These are phyloP conservation scores for Pyrgus malvae DNA, from an alignment of 2,888 invertebrate species.

Conservation along the genomic window DNA sequence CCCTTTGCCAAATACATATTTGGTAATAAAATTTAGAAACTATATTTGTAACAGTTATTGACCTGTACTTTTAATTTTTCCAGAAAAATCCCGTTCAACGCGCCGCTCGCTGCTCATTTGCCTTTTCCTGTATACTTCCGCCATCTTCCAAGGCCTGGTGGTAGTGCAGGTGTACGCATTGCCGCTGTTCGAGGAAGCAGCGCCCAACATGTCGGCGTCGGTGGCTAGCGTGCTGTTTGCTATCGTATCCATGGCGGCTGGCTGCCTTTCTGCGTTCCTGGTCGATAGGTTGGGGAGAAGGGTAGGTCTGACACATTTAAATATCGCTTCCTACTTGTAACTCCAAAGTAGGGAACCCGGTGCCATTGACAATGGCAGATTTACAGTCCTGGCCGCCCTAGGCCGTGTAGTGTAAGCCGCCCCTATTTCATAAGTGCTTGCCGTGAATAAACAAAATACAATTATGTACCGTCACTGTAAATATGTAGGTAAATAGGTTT, in stretches of 20 bases:
- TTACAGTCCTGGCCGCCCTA: no score
- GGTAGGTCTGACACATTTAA: neutral
- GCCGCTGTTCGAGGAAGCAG: constrained; percentile 53
- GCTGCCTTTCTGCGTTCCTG: constrained; percentile 25
- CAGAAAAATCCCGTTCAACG: constrained; percentile 52
- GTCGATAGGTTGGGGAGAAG: constrained; percentile 18
- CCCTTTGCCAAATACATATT: no score
- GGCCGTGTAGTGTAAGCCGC: no score
- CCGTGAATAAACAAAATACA: no score
- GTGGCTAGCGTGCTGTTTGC: constrained; percentile 51
- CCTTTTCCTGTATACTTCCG: constrained; percentile 43
- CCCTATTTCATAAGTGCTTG: no score
- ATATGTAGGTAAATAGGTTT: no score
- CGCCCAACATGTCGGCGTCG: constrained; percentile 50
- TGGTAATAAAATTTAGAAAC: neutral
- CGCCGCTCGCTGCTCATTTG: constrained; percentile 43
- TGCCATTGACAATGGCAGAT: no score
- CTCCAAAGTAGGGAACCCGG: no score
- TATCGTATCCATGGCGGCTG: constrained; percentile 41
- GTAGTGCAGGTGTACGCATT: constrained; percentile 61
- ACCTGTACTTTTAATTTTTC: neutral
- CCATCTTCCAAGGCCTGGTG: constrained; percentile 59
- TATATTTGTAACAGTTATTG: neutral
- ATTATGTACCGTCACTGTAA: no score
- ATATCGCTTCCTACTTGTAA: no score